Evolutionary conservation across 2,797 vertebrate genomes (phyloP).

Genomic region (Loriculus beryllinus): DNA sequence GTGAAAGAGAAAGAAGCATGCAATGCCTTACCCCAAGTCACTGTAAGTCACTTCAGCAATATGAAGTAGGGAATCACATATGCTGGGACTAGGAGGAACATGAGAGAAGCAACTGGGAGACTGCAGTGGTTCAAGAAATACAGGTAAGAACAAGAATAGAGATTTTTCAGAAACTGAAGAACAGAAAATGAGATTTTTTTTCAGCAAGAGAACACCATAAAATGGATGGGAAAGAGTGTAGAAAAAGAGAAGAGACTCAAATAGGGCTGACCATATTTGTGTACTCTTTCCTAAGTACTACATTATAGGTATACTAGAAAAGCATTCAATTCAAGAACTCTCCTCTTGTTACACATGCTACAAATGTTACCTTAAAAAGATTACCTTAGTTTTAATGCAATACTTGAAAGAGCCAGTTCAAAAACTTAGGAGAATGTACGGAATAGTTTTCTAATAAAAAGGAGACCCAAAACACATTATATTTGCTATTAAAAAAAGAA

Average conservation of each 20-base stretch:
- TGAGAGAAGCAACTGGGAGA: neutral
- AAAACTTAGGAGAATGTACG: neutral
- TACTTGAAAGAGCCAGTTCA: neutral
- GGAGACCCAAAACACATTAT: neutral
- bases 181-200: neutral
- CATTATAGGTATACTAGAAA: neutral
- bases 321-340: neutral
- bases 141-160: neutral
- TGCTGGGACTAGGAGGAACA: neutral
- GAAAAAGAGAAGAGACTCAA: neutral
- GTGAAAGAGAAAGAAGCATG: neutral
- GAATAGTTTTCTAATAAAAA: neutral
- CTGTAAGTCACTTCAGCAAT: neutral
- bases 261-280: neutral
- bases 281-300: neutral
- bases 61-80: neutral
- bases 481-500: neutral
- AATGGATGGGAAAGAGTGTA: neutral
- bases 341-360: neutral
- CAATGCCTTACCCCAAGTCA: neutral
- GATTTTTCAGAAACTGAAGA: neutral
- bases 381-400: neutral
- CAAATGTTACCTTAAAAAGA: neutral
- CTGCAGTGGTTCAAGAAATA: neutral
- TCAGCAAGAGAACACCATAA: neutral